A percentile compares a stretch with the other conserved stretches of the same genome.
Conservation (phyloP, 2,888 invertebrate genomes). For the Erpobdella octoculata region DNA sequence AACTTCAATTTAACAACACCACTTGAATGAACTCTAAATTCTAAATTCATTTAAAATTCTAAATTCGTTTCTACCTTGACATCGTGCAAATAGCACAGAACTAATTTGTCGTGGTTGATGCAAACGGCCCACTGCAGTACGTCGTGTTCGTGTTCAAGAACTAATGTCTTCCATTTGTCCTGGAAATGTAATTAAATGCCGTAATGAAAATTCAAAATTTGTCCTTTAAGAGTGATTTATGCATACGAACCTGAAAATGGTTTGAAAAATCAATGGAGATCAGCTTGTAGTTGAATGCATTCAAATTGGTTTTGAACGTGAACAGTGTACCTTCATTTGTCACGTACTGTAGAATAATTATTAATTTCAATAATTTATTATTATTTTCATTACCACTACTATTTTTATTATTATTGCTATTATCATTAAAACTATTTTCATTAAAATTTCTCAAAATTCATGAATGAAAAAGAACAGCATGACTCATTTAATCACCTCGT, state of each 20-base stretch:
- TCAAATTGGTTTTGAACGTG: conserved; percentile 82
- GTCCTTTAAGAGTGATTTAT: no score
- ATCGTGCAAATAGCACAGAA: conserved; percentile 81
- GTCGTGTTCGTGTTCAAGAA: conserved; percentile 74
- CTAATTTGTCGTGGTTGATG: conserved; percentile 74
- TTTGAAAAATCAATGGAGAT: conserved; percentile 62
- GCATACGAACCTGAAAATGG: conserved; percentile 43
- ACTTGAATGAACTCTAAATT: neutral
- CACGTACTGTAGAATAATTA: conserved; percentile 64
- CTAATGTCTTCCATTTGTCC: conserved; percentile 52
- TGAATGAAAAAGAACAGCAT: neutral
- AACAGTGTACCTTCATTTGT: conserved; percentile 76
- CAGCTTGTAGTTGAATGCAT: conserved; percentile 82
- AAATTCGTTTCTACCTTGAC: conserved; percentile 72
- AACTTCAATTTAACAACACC: neutral
- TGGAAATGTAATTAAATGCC: no score
- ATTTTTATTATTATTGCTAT: no score
- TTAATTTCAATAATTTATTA: no score
- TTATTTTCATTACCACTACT: no score
- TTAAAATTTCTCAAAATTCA: neutral
- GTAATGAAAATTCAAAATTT: no score
- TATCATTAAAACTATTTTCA: no score
- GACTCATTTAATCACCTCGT: conserved; percentile 61
- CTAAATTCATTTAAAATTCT: neutral
- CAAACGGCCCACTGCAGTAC: conserved; percentile 82